Evolutionary conservation across 92 coral and sea anemone species (phyloP).

Genomic region (Zoanthus sansibaricus): DNA sequence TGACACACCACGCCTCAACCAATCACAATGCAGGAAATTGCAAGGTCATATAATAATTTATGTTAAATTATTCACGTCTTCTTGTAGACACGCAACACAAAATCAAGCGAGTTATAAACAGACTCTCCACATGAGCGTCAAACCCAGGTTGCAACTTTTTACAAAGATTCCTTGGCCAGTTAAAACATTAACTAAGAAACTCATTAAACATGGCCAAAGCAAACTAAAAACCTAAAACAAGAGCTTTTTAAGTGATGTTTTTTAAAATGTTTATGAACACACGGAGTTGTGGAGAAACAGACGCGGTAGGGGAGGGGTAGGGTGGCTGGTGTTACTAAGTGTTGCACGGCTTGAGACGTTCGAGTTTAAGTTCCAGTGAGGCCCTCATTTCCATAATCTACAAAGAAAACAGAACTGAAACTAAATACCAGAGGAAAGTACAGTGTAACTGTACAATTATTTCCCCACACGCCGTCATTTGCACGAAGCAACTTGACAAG

Average conservation of each 20-base stretch:
- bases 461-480: not conserved
- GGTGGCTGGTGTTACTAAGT: not conserved
- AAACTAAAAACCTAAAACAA: not conserved
- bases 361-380: slow-evolving; percentile 77
- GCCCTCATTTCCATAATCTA: slow-evolving; percentile 91
- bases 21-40: too few relatives aligned
- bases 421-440: too few relatives aligned
- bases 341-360: slow-evolving; percentile 73
- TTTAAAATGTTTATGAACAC: too few relatives aligned
- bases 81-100: not conserved
- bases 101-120: not conserved
- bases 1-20: too few relatives aligned
- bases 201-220: not conserved
- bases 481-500: too few relatives aligned
- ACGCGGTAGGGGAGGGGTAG: not conserved
- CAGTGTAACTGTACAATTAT: too few relatives aligned
- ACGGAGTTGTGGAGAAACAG: too few relatives aligned
- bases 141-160: not conserved
- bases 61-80: not conserved
- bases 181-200: not conserved
- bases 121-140: not conserved
- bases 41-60: not conserved
- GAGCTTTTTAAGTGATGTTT: not conserved
- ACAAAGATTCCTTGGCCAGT: not conserved
- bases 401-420: not conserved